Base-by-base conservation (phyloP, 2,113 vertebrate genomes). In the Python bivittatus region DNA sequence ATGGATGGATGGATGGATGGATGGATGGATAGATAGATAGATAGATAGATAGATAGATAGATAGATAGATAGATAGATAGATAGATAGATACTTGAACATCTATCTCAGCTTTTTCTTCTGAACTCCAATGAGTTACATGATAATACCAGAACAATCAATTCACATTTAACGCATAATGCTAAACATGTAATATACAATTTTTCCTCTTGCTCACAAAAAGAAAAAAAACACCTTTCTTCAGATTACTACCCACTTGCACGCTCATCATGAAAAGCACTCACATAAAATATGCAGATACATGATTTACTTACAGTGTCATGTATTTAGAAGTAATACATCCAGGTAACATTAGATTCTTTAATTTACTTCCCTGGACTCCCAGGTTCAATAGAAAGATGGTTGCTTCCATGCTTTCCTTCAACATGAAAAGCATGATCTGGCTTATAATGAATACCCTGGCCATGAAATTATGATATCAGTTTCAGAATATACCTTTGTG, bases 401-500 rank as follows among this genome's bases (percentile, higher is more conserved):
- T 57, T 84, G 44, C 72, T 57, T 90, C 60, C 88, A 52, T 52
- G n/a, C 27, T 44, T 56, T 54, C 53, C 33, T 56, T 27, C 68
- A 56, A 56, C 6, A 54, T 42, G n/a, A 79, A 56, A 83, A 90
- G 52, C 52, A 90, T 6, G 89, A 79, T 56, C 56, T 79, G 53
- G 64, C 89, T 79, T 23, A 72, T 38, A 90, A 83, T 33, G 33
- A 90, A 90, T 38, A 79, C 27, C 11, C 68, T 4, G 8, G 23
- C 52, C 64, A 90, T 90, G 68, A 90, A 79, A 90, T 56, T 53
- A 54, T 89, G 88, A n/a, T 52, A 52, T 88, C 29, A 25, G 20
- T 72, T 90, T 90, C 52, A 83, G 68, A 90, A 83, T 25, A 23
- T 83, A 52, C 33, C 64, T 90, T 79, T 54, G n/a, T 79, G n/a